phyloP scores from a whole-genome alignment of 2,113 vertebrate genomes.

The Thunnus thynnus region DNA sequence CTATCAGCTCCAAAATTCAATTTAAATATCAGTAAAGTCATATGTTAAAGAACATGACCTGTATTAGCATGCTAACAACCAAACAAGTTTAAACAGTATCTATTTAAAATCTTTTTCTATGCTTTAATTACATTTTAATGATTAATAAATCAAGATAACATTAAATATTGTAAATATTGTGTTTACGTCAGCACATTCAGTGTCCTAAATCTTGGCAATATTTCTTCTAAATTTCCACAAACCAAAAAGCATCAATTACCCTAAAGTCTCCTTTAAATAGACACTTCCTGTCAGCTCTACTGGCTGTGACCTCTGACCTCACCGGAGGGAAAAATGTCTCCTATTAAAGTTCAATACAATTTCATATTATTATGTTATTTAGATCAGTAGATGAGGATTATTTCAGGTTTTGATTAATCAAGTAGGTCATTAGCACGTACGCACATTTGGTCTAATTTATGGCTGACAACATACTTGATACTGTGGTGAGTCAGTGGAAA shows the following conservation, averaged over 20 bases:
- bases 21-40: too few relatives aligned
- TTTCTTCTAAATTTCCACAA: too few relatives aligned
- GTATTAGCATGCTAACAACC: background rate
- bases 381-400: background rate
- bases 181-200: too few relatives aligned
- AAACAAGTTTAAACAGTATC: background rate
- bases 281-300: background rate
- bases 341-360: background rate
- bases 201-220: background rate
- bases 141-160: background rate
- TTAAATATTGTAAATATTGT: too few relatives aligned
- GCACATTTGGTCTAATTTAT: constrained; percentile 34
- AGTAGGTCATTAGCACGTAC: constrained; percentile 7
- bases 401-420: constrained; percentile 16
- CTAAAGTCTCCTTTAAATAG: background rate
- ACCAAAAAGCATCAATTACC: background rate
- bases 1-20: too few relatives aligned
- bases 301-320: constrained; percentile 26
- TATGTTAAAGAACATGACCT: background rate
- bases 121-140: too few relatives aligned
- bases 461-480: constrained; percentile 34
- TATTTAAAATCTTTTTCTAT: too few relatives aligned
- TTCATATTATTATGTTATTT: background rate
- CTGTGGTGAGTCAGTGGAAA: constrained; percentile 52
- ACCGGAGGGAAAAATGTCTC: background rate